Evolutionary conservation across 1,140 invertebrate genomes (phyloP), one percentile per base, ranked within the genome.

Genomic region (Lerema accius): DNA sequence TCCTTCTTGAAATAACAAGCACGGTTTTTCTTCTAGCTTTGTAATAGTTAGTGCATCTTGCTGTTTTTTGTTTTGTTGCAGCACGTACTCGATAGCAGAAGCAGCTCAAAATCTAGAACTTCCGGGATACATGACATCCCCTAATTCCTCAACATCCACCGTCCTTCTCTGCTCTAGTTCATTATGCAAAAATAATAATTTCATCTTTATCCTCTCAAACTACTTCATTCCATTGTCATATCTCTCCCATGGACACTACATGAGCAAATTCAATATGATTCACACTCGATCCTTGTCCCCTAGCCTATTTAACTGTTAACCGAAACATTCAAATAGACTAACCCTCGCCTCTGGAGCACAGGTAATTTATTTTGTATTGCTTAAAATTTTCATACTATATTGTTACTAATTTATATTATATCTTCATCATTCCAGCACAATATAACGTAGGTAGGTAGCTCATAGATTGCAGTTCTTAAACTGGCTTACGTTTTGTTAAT

Each of bases 61-160:
- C 75, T 76, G 81, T 88, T 85, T 87, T 82, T 65, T 84, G 55
- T 86, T 89, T 71, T 90, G 85, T 90, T 90, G 84, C 87, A 90
- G 87, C 73, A 69, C 77, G 69, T 78, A 76, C 66, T 82, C 82
- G 67, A 82, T 85, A 84, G 64, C 81, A 80, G 85, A 76, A 75
- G 85, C 81, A 75, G 83, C 73, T 78, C 81, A 69, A 72, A 82
- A 74, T 73, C 76, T 77, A 78, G 75, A 76, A 51, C 70, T 76
- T 76, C 76, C 69, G 80, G 76, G 79, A 67, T 68, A 70, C 68
- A 84, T 82, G 71, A 73, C 63, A 64, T 67, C 56, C 56, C 16
- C 26, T 40, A 46, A 56, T 14, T 59, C 53, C 48, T 19, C 9
- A 35, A 58, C 67, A 50, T 35, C 46, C 26, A 46, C 45, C 32